Evolutionary conservation across 1,140 invertebrate species (phyloP), one percentile per base, ranked within the genome.

Genomic region (Zaprionus kolodkinae): DNA sequence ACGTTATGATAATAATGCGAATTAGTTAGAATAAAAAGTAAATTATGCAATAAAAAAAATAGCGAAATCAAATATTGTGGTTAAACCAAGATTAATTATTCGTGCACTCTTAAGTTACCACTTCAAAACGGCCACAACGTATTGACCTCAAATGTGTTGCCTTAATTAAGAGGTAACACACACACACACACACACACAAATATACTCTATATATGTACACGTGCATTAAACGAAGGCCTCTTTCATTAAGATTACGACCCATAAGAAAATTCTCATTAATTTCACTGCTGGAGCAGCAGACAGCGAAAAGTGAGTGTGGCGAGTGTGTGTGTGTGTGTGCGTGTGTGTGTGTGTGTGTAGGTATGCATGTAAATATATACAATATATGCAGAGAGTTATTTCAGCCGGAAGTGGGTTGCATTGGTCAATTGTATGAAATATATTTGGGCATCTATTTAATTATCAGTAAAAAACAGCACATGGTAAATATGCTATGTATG

Each of bases 371-470:
- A 7, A 68, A 43, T 50, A n/a, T 15, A n/a, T 43, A 15, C n/a
- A n/a, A n/a, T n/a, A 15, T 12, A 9, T 10, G 10, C 7, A 15
- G 1, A 13, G 15, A 57, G 17, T 45, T 30, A n/a, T 9, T 17
- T 10, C 9, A 52, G 35, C n/a, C 15, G 40, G 48, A 12, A 59
- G 17, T 35, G 43, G 61, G 30, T 35, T 67, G 71, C 72, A 67
- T 77, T 56, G 68, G 69, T 30, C 38, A 52, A 75, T 21, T 64
- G 65, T 74, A 40, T 63, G 79, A 76, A 76, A 72, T 79, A 50
- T 79, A 50, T 45, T 89, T 85, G 74, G 65, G 72, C 70, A 43
- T 61, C 66, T 54, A 81, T 88, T 85, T 81, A 90, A 89, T 90
- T 81, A 89, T 89, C 81, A 81, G 63, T 36, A 78, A 78, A 59